A percentile compares a stretch with the other conserved stretches of the same genome.
These are phyloP conservation scores for Cyaniris semiargus DNA, from an alignment of 2,888 invertebrate genomes.

Conservation along the genomic window DNA sequence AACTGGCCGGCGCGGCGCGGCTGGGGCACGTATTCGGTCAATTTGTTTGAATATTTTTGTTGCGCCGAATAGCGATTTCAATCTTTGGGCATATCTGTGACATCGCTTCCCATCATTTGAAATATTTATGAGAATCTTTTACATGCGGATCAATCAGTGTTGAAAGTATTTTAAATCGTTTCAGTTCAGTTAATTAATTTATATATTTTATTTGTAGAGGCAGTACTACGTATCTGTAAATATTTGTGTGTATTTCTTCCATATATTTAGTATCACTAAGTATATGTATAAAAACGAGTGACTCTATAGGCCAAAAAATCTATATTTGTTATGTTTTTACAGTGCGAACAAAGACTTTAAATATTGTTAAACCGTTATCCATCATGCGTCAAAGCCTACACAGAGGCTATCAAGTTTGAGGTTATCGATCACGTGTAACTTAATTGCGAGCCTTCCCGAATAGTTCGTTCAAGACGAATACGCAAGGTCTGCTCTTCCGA, in stretches of 20 bases:
- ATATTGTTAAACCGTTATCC: slow-evolving; percentile 53
- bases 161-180: not conserved
- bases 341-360: not conserved
- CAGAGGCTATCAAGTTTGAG: slow-evolving; percentile 50
- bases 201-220: not conserved
- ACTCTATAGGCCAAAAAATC: too few species aligned
- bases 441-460: slow-evolving; percentile 54
- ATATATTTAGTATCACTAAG: too few species aligned
- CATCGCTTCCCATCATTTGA: slow-evolving; percentile 25
- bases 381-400: slow-evolving; percentile 67
- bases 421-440: slow-evolving; percentile 70
- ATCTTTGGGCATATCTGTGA: slow-evolving; percentile 36
- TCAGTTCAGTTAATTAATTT: not conserved
- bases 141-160: not conserved
- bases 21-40: slow-evolving; percentile 50
- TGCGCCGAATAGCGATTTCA: slow-evolving; percentile 44
- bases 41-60: slow-evolving; percentile 52
- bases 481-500: not conserved
- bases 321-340: not conserved
- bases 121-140: not conserved
- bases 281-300: too few species aligned
- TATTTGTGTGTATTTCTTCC: too few species aligned
- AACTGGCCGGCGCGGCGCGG: slow-evolving; percentile 43
- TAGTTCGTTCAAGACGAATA: slow-evolving; percentile 43
- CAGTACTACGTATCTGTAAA: too few species aligned